phyloP scores from a whole-genome alignment of 2,888 invertebrate species.

The Stegophylla sp. region DNA sequence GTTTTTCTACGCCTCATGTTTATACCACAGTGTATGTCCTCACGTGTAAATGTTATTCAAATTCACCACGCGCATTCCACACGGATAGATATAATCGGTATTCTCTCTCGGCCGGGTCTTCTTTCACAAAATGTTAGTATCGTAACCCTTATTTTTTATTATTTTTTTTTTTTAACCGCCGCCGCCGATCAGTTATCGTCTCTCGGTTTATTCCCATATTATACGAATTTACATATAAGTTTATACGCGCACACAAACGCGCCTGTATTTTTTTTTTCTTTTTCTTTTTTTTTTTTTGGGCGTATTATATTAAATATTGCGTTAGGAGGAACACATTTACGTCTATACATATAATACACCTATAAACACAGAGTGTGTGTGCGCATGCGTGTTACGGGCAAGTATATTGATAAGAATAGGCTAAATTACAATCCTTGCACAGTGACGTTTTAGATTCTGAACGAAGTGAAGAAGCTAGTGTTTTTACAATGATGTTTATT shows the following conservation, averaged over 20 bases:
- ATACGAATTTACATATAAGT: background rate
- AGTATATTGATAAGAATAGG: background rate
- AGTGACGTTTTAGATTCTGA: too few relatives aligned
- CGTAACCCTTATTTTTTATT: slow-evolving; percentile 30
- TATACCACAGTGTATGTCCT: background rate
- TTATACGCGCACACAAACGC: too few relatives aligned
- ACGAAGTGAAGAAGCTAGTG: background rate
- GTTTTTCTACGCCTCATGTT: slow-evolving; percentile 23
- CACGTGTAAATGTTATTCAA: too few relatives aligned
- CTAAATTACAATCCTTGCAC: background rate
- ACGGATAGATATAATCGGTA: slow-evolving; percentile 58
- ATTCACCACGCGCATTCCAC: too few relatives aligned
- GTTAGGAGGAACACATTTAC: too few relatives aligned
- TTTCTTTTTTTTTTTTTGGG: background rate
- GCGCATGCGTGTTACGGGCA: background rate
- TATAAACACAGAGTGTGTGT: background rate
- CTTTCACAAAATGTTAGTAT: slow-evolving; percentile 45
- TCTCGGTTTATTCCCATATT: slow-evolving; percentile 31
- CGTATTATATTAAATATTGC: slow-evolving; percentile 17
- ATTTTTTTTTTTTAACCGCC: too few relatives aligned
- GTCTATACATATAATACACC: background rate
- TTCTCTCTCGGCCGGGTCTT: slow-evolving; percentile 46
- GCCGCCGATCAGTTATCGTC: slow-evolving; percentile 45
- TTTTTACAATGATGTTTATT: too few relatives aligned
- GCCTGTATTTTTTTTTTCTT: background rate